These are phyloP conservation scores for Drosophila ironensis DNA, from an alignment of 1,140 invertebrate genomes.

Conservation along the genomic window DNA sequence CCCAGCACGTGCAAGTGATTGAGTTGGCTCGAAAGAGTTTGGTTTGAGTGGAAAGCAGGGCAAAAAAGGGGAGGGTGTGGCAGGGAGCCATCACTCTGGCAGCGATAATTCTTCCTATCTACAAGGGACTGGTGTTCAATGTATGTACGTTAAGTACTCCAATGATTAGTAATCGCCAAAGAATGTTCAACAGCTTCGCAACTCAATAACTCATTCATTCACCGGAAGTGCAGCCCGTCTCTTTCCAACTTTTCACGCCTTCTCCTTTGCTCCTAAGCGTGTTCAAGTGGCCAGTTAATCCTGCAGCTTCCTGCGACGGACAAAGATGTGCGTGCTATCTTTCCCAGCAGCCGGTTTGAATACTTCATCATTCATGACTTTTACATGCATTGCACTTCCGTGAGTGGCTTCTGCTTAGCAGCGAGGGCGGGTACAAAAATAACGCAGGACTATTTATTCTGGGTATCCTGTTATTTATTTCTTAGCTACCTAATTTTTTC, in stretches of 20 bases:
- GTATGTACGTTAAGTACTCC: conserved; percentile 31
- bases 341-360: conserved; percentile 27
- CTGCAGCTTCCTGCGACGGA: conserved; percentile 46
- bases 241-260: not conserved
- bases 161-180: conserved; percentile 36
- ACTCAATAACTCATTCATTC: conserved; percentile 17
- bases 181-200: not conserved
- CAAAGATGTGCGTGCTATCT: conserved; percentile 2
- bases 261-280: conserved; percentile 36
- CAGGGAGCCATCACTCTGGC: no score
- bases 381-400: conserved; percentile 58
- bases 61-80: not conserved
- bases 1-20: conserved; percentile 72
- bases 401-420: conserved; percentile 24
- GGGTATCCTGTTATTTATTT: not conserved
- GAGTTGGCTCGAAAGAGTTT: conserved; percentile 6
- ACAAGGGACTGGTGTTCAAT: conserved; percentile 12
- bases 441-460: not conserved
- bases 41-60: not conserved
- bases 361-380: conserved; percentile 54
- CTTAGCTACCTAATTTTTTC: not conserved
- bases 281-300: conserved; percentile 76
- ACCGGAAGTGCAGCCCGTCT: not conserved
- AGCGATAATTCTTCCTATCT: conserved; percentile 24
- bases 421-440: conserved; percentile 25